phyloP scores from a whole-genome alignment of 2,888 invertebrate species.

The Lymantria monacha region DNA sequence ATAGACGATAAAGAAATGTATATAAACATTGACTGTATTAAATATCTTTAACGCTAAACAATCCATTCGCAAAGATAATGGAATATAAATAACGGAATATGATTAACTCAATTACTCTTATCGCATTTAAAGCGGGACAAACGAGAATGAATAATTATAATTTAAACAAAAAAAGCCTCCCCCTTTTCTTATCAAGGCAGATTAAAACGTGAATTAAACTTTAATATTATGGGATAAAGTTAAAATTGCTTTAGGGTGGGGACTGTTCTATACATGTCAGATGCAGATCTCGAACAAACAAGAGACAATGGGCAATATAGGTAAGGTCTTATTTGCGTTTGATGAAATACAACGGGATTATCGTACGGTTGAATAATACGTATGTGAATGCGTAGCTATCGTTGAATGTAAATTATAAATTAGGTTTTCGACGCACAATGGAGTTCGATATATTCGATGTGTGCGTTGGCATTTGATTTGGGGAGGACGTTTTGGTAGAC shows the following conservation, averaged over 20 bases:
- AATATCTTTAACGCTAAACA: neutral
- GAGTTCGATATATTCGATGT: conserved; percentile 5
- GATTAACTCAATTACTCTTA: conserved; percentile 23
- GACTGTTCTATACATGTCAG: conserved; percentile 38
- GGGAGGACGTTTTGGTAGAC: conserved; percentile 1
- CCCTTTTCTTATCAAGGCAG: conserved; percentile 25
- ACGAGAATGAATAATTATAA: conserved; percentile 37
- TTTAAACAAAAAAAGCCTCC: conserved; percentile 29
- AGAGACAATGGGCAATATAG: conserved; percentile 35
- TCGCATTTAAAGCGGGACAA: conserved; percentile 20
- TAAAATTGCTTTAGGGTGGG: conserved; percentile 9
- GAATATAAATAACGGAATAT: conserved; percentile 28
- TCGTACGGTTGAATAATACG: conserved; percentile 10
- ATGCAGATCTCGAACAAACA: conserved; percentile 33
- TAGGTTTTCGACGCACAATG: conserved; percentile 4
- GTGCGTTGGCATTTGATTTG: conserved; percentile 8
- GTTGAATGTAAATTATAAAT: conserved; percentile 11
- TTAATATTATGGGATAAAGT: conserved; percentile 8
- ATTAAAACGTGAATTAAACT: conserved; percentile 8
- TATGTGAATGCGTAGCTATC: conserved; percentile 7
- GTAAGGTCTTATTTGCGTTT: conserved; percentile 37
- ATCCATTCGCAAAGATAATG: conserved; percentile 18
- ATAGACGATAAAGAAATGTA: too few species aligned
- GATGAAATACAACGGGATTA: conserved; percentile 27
- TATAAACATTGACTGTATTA: too few species aligned